phyloP scores from a whole-genome alignment of 2,113 vertebrate genomes.

The Gymnarchus niloticus region DNA sequence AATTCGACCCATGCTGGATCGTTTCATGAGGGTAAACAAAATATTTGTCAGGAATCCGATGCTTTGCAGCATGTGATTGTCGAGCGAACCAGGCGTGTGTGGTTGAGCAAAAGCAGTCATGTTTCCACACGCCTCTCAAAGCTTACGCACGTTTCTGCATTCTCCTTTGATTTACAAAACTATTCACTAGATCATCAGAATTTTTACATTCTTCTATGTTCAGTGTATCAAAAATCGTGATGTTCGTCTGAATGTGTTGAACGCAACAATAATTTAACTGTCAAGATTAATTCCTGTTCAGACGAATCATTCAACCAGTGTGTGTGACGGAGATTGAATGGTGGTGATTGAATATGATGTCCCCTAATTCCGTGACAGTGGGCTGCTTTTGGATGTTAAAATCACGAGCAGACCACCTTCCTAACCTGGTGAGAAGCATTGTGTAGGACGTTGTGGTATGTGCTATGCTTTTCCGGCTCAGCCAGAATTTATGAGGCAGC shows the following conservation, averaged over 20 bases:
- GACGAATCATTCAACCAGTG: conserved; percentile 55
- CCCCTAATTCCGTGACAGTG: conserved; percentile 53
- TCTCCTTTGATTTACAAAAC: neutral
- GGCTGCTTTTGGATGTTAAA: conserved; percentile 45
- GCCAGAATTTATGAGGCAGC: neutral
- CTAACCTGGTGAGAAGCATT: conserved; percentile 43
- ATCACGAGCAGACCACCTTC: neutral
- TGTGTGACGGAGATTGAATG: conserved; percentile 56
- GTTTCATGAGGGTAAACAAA: conserved; percentile 46
- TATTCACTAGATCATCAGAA: neutral
- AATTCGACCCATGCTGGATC: conserved; percentile 58
- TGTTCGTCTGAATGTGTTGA: conserved; percentile 68
- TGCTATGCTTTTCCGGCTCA: conserved; percentile 34
- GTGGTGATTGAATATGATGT: conserved; percentile 67
- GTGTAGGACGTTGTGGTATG: conserved; percentile 47
- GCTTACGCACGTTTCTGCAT: conserved; percentile 42
- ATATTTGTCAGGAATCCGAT: conserved; percentile 34
- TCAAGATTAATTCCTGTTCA: conserved; percentile 71
- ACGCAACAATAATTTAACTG: conserved; percentile 73
- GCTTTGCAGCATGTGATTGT: neutral
- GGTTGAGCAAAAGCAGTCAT: neutral
- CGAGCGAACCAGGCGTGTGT: neutral
- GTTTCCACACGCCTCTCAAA: neutral
- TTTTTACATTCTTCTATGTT: neutral
- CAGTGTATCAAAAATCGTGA: conserved; percentile 52